A percentile compares a stretch with the other conserved stretches of the same genome.
These are phyloP conservation scores for Hippoglossus stenolepis DNA, from an alignment of 2,113 vertebrate genomes.

Conservation along the genomic window DNA sequence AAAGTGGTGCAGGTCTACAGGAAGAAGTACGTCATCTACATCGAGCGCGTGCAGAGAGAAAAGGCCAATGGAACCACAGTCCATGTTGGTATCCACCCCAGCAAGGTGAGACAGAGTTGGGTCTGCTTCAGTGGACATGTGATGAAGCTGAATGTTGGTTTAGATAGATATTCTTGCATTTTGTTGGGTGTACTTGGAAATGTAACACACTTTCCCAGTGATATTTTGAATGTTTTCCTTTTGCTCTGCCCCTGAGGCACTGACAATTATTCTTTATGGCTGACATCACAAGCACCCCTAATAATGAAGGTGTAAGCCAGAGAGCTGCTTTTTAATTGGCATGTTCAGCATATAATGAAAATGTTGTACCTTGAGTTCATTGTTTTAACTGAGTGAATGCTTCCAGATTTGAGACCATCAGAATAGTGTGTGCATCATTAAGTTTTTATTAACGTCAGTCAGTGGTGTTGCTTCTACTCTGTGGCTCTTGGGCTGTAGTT, in stretches of 20 bases:
- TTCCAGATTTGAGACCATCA: background rate
- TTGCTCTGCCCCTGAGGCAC: too few relatives aligned
- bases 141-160: background rate
- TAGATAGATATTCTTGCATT: background rate
- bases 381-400: too few relatives aligned
- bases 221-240: too few relatives aligned
- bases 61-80: conserved; percentile 95
- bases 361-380: too few relatives aligned
- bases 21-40: conserved; percentile 95
- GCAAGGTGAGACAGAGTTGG: conserved; percentile 84
- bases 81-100: conserved; percentile 93
- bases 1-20: conserved; percentile 96
- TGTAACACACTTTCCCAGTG: too few relatives aligned
- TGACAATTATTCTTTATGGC: too few relatives aligned
- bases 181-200: too few relatives aligned
- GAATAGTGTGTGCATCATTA: background rate
- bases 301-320: background rate
- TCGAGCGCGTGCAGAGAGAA: conserved; percentile 93
- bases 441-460: background rate
- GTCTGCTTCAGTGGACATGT: rapidly evolving
- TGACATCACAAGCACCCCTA: too few relatives aligned
- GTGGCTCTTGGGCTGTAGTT: background rate
- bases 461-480: too few relatives aligned
- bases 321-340: too few relatives aligned
- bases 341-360: too few relatives aligned